A percentile compares a stretch with the other conserved stretches of the same genome.
Conservation (phyloP, 2,797 vertebrate genomes). For the Artibeus lituratus region DNA sequence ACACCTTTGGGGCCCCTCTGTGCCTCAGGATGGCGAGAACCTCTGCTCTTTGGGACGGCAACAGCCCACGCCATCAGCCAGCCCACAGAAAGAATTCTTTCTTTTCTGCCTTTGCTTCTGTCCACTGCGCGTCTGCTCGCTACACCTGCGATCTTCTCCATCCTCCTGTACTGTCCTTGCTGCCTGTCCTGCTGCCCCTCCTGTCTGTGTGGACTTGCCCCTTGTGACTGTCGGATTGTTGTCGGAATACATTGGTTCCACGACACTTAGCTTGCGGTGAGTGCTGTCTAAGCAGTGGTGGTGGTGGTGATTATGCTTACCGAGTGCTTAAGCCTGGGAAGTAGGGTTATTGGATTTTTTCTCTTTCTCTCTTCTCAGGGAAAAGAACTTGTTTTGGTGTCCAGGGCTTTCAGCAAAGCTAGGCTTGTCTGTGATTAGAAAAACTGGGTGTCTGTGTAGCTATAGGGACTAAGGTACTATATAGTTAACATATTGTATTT, state of each 20-base stretch:
- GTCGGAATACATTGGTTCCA: not conserved
- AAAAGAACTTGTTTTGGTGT: not conserved
- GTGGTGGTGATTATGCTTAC: not conserved
- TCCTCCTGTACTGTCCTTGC: not conserved
- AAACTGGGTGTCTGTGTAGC: not conserved
- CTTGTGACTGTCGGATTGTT: not conserved
- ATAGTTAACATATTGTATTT: accelerated
- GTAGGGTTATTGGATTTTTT: not conserved
- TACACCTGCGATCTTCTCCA: not conserved
- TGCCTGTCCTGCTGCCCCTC: not conserved
- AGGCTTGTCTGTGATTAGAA: not conserved
- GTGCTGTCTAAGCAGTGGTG: not conserved
- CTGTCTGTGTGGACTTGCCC: not conserved
- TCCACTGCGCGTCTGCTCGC: accelerated
- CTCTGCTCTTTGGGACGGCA: not conserved
- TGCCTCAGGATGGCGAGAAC: not conserved
- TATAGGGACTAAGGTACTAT: accelerated
- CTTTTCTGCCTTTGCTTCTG: not conserved
- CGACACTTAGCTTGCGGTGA: not conserved
- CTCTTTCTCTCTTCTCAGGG: not conserved
- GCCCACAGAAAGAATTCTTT: not conserved
- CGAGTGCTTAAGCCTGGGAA: not conserved
- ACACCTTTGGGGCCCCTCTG: accelerated
- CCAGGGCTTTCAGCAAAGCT: not conserved
- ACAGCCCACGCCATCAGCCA: not conserved